Conservation (phyloP, 2,888 invertebrate species). For the Drosophila quinaria region DNA sequence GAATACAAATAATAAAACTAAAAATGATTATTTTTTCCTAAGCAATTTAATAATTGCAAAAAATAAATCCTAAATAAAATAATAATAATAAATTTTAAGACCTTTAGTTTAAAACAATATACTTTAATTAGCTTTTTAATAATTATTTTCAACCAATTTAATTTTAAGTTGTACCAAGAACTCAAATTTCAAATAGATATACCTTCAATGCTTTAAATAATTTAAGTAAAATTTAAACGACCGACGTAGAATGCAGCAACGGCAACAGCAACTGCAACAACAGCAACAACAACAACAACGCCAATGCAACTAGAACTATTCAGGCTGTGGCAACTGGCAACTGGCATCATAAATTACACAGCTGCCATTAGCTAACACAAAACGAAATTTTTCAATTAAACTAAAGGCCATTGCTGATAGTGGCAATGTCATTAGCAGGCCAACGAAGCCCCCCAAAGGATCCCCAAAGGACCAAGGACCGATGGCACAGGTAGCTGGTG, state of each 20-base stretch:
- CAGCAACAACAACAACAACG: neutral
- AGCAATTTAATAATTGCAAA: too few species aligned
- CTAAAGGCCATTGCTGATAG: constrained; percentile 66
- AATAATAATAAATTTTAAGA: too few species aligned
- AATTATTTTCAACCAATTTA: neutral
- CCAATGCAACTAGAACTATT: constrained; percentile 8
- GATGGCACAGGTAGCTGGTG: constrained; percentile 31
- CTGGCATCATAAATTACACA: constrained; percentile 65
- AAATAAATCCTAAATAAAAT: too few species aligned
- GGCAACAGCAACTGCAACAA: neutral
- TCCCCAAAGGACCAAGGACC: constrained; percentile 6
- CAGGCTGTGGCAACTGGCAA: constrained; percentile 14
- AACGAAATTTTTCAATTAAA: constrained; percentile 77
- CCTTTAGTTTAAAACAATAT: neutral
- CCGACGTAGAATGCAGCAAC: neutral
- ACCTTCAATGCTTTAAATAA: neutral
- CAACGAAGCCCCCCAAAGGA: constrained; percentile 5
- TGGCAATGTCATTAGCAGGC: constrained; percentile 72
- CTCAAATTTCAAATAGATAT: neutral
- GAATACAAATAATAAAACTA: too few species aligned
- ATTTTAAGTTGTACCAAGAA: neutral
- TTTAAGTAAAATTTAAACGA: neutral
- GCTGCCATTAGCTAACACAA: constrained; percentile 70
- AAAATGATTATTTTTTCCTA: too few species aligned
- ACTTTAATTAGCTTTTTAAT: neutral